Evolutionary conservation across 2,888 invertebrate genomes (phyloP), one percentile per base, ranked within the genome.

Genomic region (Cataglyphis rosenhaueri): DNA sequence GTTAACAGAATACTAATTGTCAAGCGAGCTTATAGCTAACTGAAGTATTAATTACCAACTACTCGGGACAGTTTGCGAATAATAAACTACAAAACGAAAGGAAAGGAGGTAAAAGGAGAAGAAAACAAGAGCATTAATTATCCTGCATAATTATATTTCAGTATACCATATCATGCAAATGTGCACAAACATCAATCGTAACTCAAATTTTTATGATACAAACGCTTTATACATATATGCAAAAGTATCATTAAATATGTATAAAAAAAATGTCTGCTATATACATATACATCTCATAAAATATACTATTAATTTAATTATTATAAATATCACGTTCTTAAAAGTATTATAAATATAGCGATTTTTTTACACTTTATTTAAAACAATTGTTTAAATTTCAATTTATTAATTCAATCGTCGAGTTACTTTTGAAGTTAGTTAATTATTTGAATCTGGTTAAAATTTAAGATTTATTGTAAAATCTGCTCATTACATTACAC

Each of bases 101-200:
- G 15, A 57, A 29, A 52, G 15, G 52, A 25, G n/a, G 10, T 25
- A 62, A 81, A 70, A 15, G 12, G 29, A 48, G 55, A 76, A n/a
- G 41, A 44, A 81, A 48, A 64, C 18, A 38, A 55, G 62, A 25
- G 78, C 73, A 82, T 84, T 85, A 85, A 85, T 85, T 85, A 85
- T 82, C 68, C 68, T 62, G 35, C 66, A 21, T 59, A 52, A 68
- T 48, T 65, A 29, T n/a, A 59, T 59, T 79, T 52, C 52, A 62
- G n/a, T 6, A 25, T 41, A 21, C 62, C 61, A 12, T 68, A 61
- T 25, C 15, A n/a, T 48, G 48, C 21, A 29, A 66, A 25, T 38
- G 25, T 6, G 32, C 8, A 18, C 62, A n/a, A 55, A 41, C 15
- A 29, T 29, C 2, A 66, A 29, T 57, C 48, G 41, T 66, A 29